Evolutionary conservation across 2,888 invertebrate species (phyloP).

Genomic region (Drosophila greeni): DNA sequence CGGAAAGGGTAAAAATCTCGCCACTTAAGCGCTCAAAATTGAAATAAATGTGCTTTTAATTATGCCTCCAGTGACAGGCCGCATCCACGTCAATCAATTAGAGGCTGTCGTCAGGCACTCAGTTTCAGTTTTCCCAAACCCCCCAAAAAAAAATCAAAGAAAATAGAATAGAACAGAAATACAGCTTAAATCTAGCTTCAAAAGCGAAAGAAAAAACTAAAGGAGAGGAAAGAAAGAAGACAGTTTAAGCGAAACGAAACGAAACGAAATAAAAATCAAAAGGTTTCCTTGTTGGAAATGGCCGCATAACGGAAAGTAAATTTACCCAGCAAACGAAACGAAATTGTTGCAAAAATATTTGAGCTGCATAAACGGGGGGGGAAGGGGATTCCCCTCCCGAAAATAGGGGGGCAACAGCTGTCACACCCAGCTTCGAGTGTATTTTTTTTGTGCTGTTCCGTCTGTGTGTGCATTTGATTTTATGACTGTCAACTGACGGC

Average conservation of each 20-base stretch:
- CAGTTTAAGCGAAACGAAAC: conserved; percentile 21
- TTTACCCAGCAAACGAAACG: conserved; percentile 64
- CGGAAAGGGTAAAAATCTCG: background rate
- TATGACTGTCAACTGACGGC: conserved; percentile 66
- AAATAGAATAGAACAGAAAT: background rate
- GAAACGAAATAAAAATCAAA: conserved; percentile 30
- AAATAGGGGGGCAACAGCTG: conserved; percentile 20
- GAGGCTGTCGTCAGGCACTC: conserved; percentile 32
- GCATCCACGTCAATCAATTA: conserved; percentile 61
- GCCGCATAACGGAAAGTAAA: conserved; percentile 69
- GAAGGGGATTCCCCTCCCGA: too few relatives aligned
- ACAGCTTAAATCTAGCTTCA: conserved; percentile 3
- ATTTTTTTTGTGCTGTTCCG: conserved; percentile 7
- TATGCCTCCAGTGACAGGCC: conserved; percentile 58
- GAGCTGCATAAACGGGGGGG: too few relatives aligned
- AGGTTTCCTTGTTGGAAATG: conserved; percentile 51
- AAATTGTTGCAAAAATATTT: conserved; percentile 70
- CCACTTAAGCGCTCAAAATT: conserved; percentile 63
- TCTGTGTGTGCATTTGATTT: conserved; percentile 58
- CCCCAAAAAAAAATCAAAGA: too few relatives aligned
- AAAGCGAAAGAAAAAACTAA: background rate
- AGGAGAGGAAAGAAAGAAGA: background rate
- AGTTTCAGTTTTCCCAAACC: background rate
- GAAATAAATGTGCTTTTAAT: conserved; percentile 69
- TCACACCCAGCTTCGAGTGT: conserved; percentile 21